These are phyloP conservation scores for Hypercompe scribonia DNA, from an alignment of 2,888 invertebrate species.

Conservation along the genomic window DNA sequence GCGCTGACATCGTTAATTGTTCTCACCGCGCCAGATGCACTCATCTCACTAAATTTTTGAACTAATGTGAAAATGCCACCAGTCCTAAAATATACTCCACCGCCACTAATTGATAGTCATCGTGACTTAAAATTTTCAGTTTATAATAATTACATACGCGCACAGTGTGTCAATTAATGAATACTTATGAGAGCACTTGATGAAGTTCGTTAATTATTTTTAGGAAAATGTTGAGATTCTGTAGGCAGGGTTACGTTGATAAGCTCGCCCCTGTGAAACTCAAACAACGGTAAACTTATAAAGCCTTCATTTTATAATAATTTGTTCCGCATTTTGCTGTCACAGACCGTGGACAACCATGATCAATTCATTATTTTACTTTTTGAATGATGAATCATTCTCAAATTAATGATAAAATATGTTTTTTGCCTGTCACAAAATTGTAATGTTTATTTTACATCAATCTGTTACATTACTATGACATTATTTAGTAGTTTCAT, in stretches of 20 bases:
- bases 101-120: background rate
- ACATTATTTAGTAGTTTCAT: background rate
- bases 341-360: background rate
- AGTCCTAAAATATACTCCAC: background rate
- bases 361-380: background rate
- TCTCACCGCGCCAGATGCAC: background rate
- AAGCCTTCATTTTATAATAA: background rate
- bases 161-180: background rate
- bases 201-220: background rate
- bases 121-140: background rate
- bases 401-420: background rate
- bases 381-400: background rate
- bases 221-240: background rate
- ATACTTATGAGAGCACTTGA: background rate
- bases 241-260: background rate
- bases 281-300: conserved; percentile 1
- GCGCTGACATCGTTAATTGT: background rate
- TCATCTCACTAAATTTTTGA: background rate
- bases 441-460: background rate
- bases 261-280: background rate
- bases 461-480: background rate
- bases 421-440: background rate
- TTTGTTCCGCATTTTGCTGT: background rate
- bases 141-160: background rate
- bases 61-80: background rate